Evolutionary conservation across 1,140 invertebrate species (phyloP).

Genomic region (Drosophila pectinifera): DNA sequence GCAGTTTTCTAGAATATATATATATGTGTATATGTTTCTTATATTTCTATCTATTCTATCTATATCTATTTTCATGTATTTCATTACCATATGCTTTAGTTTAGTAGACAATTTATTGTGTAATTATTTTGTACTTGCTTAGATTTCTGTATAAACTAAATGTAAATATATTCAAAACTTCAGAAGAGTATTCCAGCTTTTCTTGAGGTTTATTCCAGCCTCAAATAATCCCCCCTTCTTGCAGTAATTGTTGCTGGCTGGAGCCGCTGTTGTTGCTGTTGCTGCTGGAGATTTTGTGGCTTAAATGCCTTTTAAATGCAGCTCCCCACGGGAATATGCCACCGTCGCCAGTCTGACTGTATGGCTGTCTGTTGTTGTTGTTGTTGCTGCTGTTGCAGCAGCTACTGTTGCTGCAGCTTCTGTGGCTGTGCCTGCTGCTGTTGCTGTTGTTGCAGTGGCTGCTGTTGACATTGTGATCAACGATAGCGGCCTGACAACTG

Average conservation of each 20-base stretch:
- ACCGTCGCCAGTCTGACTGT: slow-evolving; percentile 71
- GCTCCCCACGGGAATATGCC: slow-evolving; percentile 83
- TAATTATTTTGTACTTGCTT: neutral
- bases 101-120: neutral
- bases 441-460: slow-evolving; percentile 29
- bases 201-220: neutral
- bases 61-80: too few relatives aligned
- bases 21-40: too few relatives aligned
- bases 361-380: slow-evolving; percentile 57
- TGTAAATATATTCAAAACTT: too few relatives aligned
- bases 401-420: slow-evolving; percentile 39
- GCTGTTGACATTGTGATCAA: slow-evolving; percentile 84
- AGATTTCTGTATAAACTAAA: neutral
- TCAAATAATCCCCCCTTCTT: slow-evolving; percentile 51
- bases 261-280: slow-evolving; percentile 44
- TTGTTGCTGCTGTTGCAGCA: slow-evolving; percentile 10
- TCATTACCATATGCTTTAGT: accelerated
- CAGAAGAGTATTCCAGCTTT: neutral
- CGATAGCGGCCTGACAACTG: slow-evolving; percentile 82
- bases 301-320: slow-evolving; percentile 85
- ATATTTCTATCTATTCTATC: too few relatives aligned
- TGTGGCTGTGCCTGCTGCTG: slow-evolving; percentile 29
- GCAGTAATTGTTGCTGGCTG: slow-evolving; percentile 67
- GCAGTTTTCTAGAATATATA: too few relatives aligned
- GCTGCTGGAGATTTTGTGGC: slow-evolving; percentile 75